Percentiles rank a stretch among this genome's conserved stretches.
These are phyloP conservation scores for Oligia strigilis DNA, from an alignment of 2,888 invertebrate genomes.

Conservation along the genomic window DNA sequence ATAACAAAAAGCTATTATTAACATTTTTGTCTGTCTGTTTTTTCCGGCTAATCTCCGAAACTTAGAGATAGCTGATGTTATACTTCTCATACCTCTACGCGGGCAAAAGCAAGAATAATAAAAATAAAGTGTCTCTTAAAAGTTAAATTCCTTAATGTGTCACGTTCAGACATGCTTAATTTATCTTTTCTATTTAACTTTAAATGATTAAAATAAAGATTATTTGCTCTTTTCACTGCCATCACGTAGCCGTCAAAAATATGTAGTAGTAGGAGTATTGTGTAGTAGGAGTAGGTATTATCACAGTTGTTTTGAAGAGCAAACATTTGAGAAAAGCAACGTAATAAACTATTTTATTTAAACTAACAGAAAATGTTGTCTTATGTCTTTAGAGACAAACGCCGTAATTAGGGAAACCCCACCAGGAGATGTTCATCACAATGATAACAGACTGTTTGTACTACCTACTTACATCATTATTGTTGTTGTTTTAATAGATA, in stretches of 20 bases:
- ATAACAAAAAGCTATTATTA: no score
- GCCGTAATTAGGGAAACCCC: conserved; percentile 66
- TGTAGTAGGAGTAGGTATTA: not conserved
- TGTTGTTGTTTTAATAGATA: conserved; percentile 34
- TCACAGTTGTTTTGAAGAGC: conserved; percentile 12
- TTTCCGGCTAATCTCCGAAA: no score
- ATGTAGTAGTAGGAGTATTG: not conserved
- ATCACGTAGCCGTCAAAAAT: not conserved
- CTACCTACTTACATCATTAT: conserved; percentile 16
- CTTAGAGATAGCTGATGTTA: no score
- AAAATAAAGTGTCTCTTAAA: conserved; percentile 7
- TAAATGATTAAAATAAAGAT: conserved; percentile 1
- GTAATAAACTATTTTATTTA: conserved; percentile 19
- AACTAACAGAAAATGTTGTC: conserved; percentile 15
- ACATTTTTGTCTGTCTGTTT: no score
- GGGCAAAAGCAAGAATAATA: not conserved
- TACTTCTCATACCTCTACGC: no score
- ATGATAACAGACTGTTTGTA: conserved; percentile 43
- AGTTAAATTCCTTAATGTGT: not conserved
- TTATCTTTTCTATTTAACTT: not conserved
- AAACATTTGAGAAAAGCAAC: conserved; percentile 38
- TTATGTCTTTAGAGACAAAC: conserved; percentile 12
- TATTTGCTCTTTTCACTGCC: not conserved
- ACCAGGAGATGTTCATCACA: conserved; percentile 35
- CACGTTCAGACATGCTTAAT: not conserved